Conservation (phyloP, 2,888 invertebrate genomes). For the Tetragonisca angustula region DNA sequence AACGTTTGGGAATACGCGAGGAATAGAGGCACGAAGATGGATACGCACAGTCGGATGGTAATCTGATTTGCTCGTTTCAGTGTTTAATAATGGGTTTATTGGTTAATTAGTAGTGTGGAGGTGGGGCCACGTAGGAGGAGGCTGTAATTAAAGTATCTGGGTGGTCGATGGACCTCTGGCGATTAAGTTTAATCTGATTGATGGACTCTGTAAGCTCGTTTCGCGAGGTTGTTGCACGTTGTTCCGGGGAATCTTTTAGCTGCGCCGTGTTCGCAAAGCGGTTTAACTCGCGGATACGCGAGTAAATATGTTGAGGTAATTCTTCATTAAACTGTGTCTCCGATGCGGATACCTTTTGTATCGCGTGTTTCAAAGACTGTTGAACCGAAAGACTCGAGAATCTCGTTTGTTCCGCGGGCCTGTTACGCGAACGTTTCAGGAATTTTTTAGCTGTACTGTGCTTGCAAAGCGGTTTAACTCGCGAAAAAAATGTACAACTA, state of each 20-base stretch:
- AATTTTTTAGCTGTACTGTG: no score
- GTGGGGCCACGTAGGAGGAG: not conserved
- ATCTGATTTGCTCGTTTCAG: not conserved
- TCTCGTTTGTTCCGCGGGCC: no score
- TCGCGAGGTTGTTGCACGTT: not conserved
- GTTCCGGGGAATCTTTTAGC: not conserved
- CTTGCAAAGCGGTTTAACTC: no score
- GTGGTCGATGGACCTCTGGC: not conserved
- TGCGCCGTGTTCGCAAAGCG: no score
- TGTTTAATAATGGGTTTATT: constrained; percentile 2
- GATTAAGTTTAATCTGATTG: not conserved
- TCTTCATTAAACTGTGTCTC: no score
- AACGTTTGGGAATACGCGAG: not conserved
- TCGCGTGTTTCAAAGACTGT: not conserved
- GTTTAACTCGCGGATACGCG: no score
- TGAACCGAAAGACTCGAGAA: no score
- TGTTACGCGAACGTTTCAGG: no score
- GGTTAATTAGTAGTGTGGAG: not conserved
- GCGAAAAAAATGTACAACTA: no score
- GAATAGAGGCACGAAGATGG: not conserved
- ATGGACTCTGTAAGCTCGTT: not conserved
- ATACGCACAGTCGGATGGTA: not conserved
- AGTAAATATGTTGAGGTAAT: no score
- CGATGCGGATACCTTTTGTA: not conserved
- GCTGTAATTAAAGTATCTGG: not conserved